These are phyloP conservation scores for Vipera ursinii DNA, from an alignment of 2,797 vertebrate species.

Conservation along the genomic window DNA sequence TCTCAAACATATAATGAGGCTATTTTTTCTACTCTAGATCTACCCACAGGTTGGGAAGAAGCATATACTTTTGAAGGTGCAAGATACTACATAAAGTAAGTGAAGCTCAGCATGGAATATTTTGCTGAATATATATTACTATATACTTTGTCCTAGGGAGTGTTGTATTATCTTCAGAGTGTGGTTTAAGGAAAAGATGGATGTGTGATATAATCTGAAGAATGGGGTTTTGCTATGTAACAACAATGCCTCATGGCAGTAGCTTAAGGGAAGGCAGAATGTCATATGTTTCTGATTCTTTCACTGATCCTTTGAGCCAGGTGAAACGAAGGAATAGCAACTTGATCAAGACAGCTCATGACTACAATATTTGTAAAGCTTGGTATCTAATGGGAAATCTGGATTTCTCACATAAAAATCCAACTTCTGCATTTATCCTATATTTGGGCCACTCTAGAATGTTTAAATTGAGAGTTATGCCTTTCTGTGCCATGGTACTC, in stretches of 20 bases:
- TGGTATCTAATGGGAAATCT: background rate
- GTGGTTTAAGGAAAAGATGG: background rate
- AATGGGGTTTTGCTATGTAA: background rate
- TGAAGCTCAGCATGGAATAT: slow-evolving; percentile 15
- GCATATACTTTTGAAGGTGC: slow-evolving; percentile 97
- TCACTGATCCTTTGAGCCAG: background rate
- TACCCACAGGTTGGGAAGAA: slow-evolving; percentile 98
- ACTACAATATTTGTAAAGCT: background rate
- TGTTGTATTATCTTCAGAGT: background rate
- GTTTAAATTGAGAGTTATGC: background rate
- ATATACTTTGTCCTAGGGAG: background rate
- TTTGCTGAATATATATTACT: background rate
- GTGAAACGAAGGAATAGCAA: background rate
- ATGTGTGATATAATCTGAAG: background rate
- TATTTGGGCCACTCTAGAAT: background rate
- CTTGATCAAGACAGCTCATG: background rate
- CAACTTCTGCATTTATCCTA: background rate
- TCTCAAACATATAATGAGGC: slow-evolving; percentile 39
- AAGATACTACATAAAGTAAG: slow-evolving; percentile 98
- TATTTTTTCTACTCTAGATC: slow-evolving; percentile 76
- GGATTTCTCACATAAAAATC: background rate
- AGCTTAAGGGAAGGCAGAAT: background rate
- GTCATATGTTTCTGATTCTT: background rate
- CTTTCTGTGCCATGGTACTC: background rate
- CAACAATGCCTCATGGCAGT: background rate